These are phyloP conservation scores for Anguilla obscura DNA, from an alignment of 2,797 vertebrate genomes.

Conservation along the genomic window DNA sequence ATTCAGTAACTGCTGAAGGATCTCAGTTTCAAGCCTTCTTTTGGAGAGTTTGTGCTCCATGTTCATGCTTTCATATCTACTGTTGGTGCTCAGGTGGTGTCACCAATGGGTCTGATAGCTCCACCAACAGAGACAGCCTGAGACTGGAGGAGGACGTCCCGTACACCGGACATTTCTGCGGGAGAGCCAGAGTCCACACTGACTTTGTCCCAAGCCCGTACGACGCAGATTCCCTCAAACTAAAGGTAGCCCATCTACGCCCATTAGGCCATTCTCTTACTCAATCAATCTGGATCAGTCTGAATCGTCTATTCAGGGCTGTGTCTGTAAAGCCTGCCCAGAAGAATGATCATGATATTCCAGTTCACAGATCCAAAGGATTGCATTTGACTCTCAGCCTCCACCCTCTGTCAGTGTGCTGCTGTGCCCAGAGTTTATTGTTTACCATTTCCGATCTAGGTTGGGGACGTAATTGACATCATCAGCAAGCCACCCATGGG, in stretches of 20 bases:
- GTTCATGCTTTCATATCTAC: background rate
- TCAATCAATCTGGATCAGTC: background rate
- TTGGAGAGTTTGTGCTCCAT: background rate
- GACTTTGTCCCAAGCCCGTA: conserved; percentile 92
- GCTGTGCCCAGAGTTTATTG: background rate
- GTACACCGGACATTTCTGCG: conserved; percentile 78
- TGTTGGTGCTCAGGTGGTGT: conserved; percentile 77
- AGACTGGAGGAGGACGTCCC: conserved; percentile 79
- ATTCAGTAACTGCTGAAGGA: background rate
- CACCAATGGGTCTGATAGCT: conserved; percentile 85
- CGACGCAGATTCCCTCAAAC: conserved; percentile 90
- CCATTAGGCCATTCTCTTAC: background rate
- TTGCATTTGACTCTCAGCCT: background rate
- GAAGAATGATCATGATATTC: background rate
- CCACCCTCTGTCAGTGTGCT: background rate
- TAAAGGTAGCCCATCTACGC: conserved; percentile 74
- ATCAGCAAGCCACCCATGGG: conserved; percentile 91
- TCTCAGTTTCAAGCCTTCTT: background rate
- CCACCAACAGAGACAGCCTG: conserved; percentile 87
- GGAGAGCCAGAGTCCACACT: conserved; percentile 87
- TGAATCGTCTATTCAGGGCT: background rate
- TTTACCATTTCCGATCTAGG: conserved; percentile 65
- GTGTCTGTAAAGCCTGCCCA: background rate
- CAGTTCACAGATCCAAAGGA: background rate
- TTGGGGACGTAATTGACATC: conserved; percentile 90